phyloP scores from a whole-genome alignment of 2,888 invertebrate species.

The Ditula angustiorana region DNA sequence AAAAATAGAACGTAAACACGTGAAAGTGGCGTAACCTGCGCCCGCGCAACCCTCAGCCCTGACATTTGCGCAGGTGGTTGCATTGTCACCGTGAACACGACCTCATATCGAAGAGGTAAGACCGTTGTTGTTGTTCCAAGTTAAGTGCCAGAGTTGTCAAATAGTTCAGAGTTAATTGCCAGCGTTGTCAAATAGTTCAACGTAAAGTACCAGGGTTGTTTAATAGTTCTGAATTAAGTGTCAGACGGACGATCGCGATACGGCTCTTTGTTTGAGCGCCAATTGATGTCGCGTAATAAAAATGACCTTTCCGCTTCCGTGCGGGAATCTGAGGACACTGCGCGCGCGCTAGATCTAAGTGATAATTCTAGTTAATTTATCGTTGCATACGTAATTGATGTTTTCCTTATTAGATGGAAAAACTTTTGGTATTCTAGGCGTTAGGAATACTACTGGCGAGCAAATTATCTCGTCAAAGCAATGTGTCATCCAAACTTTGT shows the following conservation, averaged over 20 bases:
- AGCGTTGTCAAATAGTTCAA: no score
- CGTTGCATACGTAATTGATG: slow-evolving; percentile 2
- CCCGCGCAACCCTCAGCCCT: slow-evolving; percentile 15
- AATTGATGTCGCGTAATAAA: slow-evolving; percentile 16
- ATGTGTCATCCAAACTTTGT: no score
- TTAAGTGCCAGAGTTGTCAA: slow-evolving; percentile 6
- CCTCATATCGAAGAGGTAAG: no score
- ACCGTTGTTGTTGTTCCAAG: not conserved
- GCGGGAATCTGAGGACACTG: slow-evolving; percentile 5
- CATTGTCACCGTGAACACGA: slow-evolving; percentile 1
- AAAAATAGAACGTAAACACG: slow-evolving; percentile 39
- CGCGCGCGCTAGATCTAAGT: not conserved
- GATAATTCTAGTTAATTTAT: slow-evolving; percentile 7
- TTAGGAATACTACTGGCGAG: not conserved
- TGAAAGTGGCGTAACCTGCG: slow-evolving; percentile 29
- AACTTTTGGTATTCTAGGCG: slow-evolving; percentile 2
- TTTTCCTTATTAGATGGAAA: slow-evolving; percentile 7
- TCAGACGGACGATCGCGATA: slow-evolving; percentile 23
- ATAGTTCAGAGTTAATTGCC: slow-evolving; percentile 14
- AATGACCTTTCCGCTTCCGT: slow-evolving; percentile 7
- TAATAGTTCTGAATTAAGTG: no score
- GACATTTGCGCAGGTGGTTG: slow-evolving; percentile 36
- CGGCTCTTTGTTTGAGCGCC: slow-evolving; percentile 20
- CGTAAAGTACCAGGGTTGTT: no score
- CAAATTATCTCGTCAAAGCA: not conserved